A percentile compares a stretch with the other conserved stretches of the same genome.
These are phyloP conservation scores for Hyles lineata DNA, from an alignment of 2,888 invertebrate genomes.

Conservation along the genomic window DNA sequence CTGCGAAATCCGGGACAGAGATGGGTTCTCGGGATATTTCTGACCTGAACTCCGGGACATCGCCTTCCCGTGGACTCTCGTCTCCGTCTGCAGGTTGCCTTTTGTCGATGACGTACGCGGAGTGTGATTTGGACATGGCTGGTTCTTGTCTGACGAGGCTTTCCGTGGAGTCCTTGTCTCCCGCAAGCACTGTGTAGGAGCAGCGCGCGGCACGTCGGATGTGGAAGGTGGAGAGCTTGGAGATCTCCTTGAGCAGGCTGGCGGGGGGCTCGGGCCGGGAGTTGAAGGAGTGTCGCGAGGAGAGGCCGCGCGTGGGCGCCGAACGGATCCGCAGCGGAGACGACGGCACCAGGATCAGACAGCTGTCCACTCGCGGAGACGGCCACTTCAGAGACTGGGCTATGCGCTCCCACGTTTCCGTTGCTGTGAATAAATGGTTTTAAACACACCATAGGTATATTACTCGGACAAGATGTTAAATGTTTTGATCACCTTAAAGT, in stretches of 20 bases:
- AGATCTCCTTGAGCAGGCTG: constrained; percentile 87
- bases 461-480: no score
- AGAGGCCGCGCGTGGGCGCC: constrained; percentile 67
- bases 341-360: constrained; percentile 87
- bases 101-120: constrained; percentile 84
- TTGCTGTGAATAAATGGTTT: constrained; percentile 74
- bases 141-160: constrained; percentile 79
- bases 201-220: constrained; percentile 88
- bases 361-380: constrained; percentile 88
- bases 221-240: constrained; percentile 89
- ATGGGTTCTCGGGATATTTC: constrained; percentile 87
- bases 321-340: constrained; percentile 50
- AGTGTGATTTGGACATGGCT: constrained; percentile 83
- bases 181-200: constrained; percentile 88
- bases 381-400: constrained; percentile 86
- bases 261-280: constrained; percentile 69
- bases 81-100: constrained; percentile 53
- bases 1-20: constrained; percentile 90
- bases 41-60: constrained; percentile 55
- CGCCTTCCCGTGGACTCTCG: constrained; percentile 62
- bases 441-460: background rate
- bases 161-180: constrained; percentile 87
- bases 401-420: constrained; percentile 91
- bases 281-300: constrained; percentile 45
- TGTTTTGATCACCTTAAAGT: no score